These are phyloP conservation scores for Caenorhabditis doughertyi DNA, from an alignment of 2,888 invertebrate genomes.

Conservation along the genomic window DNA sequence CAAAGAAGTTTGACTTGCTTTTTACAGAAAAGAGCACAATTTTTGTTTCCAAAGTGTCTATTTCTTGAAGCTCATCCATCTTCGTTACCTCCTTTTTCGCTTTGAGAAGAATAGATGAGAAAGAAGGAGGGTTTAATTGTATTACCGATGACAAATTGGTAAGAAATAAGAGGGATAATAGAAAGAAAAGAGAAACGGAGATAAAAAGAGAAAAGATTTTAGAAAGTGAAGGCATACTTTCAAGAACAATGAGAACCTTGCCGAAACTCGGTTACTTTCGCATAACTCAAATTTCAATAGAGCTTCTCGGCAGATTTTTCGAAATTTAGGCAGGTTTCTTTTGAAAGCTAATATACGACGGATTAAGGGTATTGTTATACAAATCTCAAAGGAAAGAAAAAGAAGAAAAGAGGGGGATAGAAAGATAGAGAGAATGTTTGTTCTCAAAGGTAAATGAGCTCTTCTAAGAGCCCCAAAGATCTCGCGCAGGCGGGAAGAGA, in stretches of 20 bases:
- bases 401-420: not conserved
- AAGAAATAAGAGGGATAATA: conserved; percentile 7
- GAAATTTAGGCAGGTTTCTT: conserved; percentile 13
- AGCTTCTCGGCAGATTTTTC: not conserved
- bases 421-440: conserved; percentile 22
- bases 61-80: conserved; percentile 31
- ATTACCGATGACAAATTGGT: conserved; percentile 54
- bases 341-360: conserved; percentile 20
- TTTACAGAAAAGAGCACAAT: not conserved
- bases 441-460: conserved; percentile 39
- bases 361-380: conserved; percentile 43
- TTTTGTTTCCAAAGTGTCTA: conserved; percentile 1
- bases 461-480: not conserved
- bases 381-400: not conserved
- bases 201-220: conserved; percentile 28
- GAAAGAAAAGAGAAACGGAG: not conserved
- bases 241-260: conserved; percentile 1
- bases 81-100: conserved; percentile 32
- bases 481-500: conserved; percentile 15
- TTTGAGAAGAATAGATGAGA: conserved; percentile 27
- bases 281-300: conserved; percentile 4
- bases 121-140: conserved; percentile 44
- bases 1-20: too few relatives aligned
- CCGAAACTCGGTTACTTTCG: conserved; percentile 5
- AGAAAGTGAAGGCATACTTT: conserved; percentile 18